A percentile compares a stretch with the other conserved stretches of the same genome.
Conservation (phyloP, 1,140 invertebrate species). For the Lineus longissimus region DNA sequence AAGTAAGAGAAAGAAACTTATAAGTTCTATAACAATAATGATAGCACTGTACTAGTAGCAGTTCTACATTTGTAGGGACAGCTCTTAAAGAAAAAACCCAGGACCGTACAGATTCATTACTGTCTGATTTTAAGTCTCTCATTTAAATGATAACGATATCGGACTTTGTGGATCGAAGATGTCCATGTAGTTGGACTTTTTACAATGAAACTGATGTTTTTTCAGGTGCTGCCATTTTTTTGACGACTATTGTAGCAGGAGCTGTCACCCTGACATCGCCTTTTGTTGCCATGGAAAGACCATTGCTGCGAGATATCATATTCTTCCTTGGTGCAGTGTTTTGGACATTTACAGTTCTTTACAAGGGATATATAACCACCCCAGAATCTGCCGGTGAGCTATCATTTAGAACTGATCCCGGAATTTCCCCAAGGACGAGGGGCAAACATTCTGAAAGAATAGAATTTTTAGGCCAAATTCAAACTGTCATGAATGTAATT, state of each 20-base stretch:
- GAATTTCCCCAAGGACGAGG: neutral
- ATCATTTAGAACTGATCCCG: conserved; percentile 2
- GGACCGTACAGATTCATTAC: no score
- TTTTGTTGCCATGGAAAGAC: conserved; percentile 61
- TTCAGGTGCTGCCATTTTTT: conserved; percentile 65
- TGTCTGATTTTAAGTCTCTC: no score
- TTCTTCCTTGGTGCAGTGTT: conserved; percentile 63
- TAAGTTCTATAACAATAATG: no score
- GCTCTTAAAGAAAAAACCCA: no score
- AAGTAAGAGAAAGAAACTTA: no score
- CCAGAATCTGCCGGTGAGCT: conserved; percentile 55
- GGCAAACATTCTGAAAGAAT: neutral
- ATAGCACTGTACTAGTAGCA: no score
- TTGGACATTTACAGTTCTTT: conserved; percentile 56
- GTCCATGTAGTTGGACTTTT: neutral
- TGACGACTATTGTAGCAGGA: conserved; percentile 66
- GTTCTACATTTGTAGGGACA: no score
- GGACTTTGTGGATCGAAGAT: no score
- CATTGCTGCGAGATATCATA: conserved; percentile 64
- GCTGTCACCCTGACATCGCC: conserved; percentile 60
- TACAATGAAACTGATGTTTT: neutral
- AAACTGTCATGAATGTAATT: no score
- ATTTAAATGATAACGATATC: no score
- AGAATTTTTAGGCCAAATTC: neutral
- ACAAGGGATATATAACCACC: conserved; percentile 51